Conservation (phyloP, 2,888 invertebrate genomes). For the Agrotis exclamationis region DNA sequence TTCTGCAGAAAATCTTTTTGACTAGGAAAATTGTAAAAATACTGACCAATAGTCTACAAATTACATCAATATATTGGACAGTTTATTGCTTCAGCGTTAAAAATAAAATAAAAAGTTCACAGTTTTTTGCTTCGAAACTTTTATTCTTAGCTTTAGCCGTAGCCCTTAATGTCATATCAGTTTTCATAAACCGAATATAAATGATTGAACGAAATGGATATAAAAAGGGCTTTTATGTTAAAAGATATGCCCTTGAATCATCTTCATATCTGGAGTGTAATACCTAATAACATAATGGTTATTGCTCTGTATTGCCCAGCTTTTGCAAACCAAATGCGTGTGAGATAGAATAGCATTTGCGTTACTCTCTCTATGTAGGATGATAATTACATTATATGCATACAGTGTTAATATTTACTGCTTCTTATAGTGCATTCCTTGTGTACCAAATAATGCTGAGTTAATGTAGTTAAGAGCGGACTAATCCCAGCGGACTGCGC, state of each 20-base stretch:
- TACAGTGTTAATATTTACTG: too few species aligned
- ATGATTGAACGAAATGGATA: neutral
- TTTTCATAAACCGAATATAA: neutral
- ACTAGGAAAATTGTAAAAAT: conserved; percentile 18
- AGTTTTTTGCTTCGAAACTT: neutral
- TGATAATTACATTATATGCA: too few species aligned
- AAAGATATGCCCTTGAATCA: neutral
- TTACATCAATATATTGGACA: neutral
- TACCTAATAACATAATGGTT: too few species aligned
- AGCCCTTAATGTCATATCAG: neutral
- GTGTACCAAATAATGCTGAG: conserved; percentile 24
- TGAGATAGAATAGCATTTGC: neutral
- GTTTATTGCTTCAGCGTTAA: neutral
- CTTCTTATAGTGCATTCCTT: neutral
- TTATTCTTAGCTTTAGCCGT: neutral
- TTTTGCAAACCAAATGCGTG: neutral
- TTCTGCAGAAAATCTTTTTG: conserved; percentile 27
- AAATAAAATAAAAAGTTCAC: neutral
- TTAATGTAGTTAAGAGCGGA: conserved; percentile 14
- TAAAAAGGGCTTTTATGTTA: neutral
- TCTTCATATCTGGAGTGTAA: conserved; percentile 2
- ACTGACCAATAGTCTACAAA: conserved; percentile 29
- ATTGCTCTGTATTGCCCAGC: neutral
- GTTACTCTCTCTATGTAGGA: neutral
- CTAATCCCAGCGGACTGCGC: conserved; percentile 21